Conservation (phyloP, 2,797 vertebrate species). For the Lerista edwardsae region DNA sequence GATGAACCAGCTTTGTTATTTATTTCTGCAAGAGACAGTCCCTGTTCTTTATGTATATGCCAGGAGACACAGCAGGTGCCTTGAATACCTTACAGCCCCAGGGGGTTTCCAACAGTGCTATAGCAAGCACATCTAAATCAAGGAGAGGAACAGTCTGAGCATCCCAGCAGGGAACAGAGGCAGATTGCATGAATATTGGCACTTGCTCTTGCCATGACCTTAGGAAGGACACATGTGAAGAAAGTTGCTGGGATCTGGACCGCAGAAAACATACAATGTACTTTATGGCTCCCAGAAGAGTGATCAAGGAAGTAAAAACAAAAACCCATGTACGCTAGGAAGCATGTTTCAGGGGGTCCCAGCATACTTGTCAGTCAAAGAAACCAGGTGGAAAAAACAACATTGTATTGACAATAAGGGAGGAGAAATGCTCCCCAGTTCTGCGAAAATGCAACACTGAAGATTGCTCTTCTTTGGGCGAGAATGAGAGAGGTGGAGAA, state of each 20-base stretch:
- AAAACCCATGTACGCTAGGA: neutral
- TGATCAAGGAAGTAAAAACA: neutral
- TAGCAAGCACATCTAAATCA: slow-evolving; percentile 15
- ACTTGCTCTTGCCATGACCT: neutral
- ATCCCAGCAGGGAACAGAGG: slow-evolving; percentile 1
- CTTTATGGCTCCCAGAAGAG: neutral
- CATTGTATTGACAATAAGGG: neutral
- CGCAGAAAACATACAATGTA: neutral
- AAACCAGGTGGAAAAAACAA: neutral
- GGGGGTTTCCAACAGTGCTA: slow-evolving; percentile 3
- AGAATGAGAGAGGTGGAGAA: neutral
- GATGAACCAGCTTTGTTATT: slow-evolving; percentile 10
- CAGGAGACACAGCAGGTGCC: slow-evolving; percentile 27
- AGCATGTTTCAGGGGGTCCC: neutral
- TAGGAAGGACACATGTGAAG: neutral
- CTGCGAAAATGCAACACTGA: neutral
- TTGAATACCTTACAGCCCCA: slow-evolving; percentile 23
- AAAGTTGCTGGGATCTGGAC: neutral
- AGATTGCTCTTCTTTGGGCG: neutral
- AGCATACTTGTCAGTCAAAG: neutral
- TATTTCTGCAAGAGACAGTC: slow-evolving; percentile 14
- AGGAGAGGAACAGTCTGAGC: neutral
- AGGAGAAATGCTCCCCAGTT: too few species aligned
- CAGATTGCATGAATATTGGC: neutral
- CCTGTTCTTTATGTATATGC: slow-evolving; percentile 21